Evolutionary conservation across 2,797 vertebrate species (phyloP).

Genomic region (Peromyscus nudipes): DNA sequence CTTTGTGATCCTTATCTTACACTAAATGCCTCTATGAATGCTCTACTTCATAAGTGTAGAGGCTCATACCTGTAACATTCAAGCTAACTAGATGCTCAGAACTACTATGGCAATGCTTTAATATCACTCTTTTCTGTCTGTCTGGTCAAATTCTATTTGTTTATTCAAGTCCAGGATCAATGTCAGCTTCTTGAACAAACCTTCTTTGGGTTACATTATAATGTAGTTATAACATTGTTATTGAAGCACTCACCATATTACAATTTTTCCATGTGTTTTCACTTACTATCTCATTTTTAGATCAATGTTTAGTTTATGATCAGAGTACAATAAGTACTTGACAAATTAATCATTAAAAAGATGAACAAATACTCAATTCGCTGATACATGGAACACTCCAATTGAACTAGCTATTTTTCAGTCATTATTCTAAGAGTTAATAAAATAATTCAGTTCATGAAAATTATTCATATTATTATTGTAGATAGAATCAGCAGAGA

Average conservation of each 20-base stretch:
- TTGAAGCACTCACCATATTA: neutral
- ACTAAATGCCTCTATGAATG: neutral
- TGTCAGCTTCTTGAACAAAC: neutral
- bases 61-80: rapidly evolving
- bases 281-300: neutral
- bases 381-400: constrained; percentile 7
- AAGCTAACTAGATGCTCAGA: neutral
- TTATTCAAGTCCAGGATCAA: neutral
- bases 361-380: constrained; percentile 40
- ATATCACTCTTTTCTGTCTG: neutral
- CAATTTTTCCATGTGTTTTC: neutral
- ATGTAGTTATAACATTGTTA: neutral
- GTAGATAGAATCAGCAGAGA: constrained; percentile 74
- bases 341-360: constrained; percentile 25
- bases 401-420: constrained; percentile 54
- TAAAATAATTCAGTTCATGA: constrained; percentile 68
- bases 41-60: neutral
- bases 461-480: constrained; percentile 76
- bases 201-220: neutral
- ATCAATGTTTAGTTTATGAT: neutral
- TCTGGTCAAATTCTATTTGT: neutral
- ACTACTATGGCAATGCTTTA: neutral
- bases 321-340: constrained; percentile 16
- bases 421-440: constrained; percentile 74
- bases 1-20: neutral